phyloP scores from a whole-genome alignment of 2,113 vertebrate species.

The Engystomops pustulosus region DNA sequence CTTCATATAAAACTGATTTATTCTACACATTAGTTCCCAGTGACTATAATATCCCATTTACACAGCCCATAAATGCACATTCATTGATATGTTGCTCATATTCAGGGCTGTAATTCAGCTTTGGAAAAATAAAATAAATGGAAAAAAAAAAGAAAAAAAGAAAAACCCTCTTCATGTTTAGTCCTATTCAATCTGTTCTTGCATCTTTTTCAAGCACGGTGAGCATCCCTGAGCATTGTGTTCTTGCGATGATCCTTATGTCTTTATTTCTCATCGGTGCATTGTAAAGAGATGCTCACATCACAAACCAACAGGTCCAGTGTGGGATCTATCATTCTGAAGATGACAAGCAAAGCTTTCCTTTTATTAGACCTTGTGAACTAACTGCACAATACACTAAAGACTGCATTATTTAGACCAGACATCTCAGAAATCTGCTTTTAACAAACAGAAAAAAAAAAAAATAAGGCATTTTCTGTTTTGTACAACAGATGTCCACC shows the following conservation, averaged over 20 bases:
- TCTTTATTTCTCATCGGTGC: constrained; percentile 46
- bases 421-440: constrained; percentile 43
- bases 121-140: constrained; percentile 28
- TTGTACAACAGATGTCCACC: constrained; percentile 48
- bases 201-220: constrained; percentile 30
- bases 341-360: constrained; percentile 45
- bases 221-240: constrained; percentile 37
- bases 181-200: constrained; percentile 36
- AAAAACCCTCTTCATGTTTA: constrained; percentile 5
- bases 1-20: too few relatives aligned
- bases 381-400: constrained; percentile 39
- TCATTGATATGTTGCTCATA: not conserved
- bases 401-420: constrained; percentile 50
- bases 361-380: constrained; percentile 52
- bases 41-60: too few relatives aligned
- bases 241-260: constrained; percentile 39
- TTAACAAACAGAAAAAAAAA: constrained; percentile 49
- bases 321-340: constrained; percentile 51
- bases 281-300: constrained; percentile 50
- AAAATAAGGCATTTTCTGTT: constrained; percentile 38
- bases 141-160: not conserved
- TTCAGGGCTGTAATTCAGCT: constrained; percentile 44
- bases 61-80: constrained; percentile 36
- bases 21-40: too few relatives aligned
- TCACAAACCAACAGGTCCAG: constrained; percentile 48